phyloP scores from a whole-genome alignment of 2,113 vertebrate genomes.

The Lampris incognitus region DNA sequence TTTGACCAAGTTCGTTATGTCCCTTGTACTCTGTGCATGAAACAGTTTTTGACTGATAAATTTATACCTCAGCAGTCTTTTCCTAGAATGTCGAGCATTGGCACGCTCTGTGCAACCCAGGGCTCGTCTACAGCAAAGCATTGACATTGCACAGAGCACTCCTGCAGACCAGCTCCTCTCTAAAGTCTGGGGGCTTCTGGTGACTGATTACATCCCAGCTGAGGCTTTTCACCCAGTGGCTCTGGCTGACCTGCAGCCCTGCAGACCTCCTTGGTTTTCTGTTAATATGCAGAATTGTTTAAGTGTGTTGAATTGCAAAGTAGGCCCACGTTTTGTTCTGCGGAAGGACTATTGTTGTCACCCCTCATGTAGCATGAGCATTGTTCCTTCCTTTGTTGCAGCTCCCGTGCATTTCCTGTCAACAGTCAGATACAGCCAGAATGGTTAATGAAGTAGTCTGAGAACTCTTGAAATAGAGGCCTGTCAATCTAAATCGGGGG shows the following conservation, averaged over 20 bases:
- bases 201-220: conserved; percentile 1
- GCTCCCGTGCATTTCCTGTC: conserved; percentile 29
- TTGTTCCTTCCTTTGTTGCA: conserved; percentile 41
- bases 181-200: conserved; percentile 23
- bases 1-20: too few relatives aligned
- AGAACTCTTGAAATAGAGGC: conserved; percentile 36
- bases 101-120: conserved; percentile 2
- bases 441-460: conserved; percentile 34
- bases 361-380: conserved; percentile 15
- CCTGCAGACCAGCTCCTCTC: not conserved
- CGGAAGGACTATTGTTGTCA: conserved; percentile 36
- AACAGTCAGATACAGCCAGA: conserved; percentile 39
- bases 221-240: conserved; percentile 13
- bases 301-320: conserved; percentile 44
- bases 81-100: not conserved
- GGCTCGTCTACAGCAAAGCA: conserved; percentile 12
- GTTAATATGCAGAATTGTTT: conserved; percentile 34
- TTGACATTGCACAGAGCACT: conserved; percentile 39
- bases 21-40: not conserved
- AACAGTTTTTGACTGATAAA: not conserved
- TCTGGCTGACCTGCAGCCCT: not conserved
- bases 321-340: conserved; percentile 15
- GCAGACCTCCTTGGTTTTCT: not conserved
- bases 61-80: conserved; percentile 6
- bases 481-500: conserved; percentile 43